Percentiles rank a stretch among this genome's conserved stretches.
These are phyloP conservation scores for Deroptyus accipitrinus DNA, from an alignment of 2,113 vertebrate genomes.

Conservation along the genomic window DNA sequence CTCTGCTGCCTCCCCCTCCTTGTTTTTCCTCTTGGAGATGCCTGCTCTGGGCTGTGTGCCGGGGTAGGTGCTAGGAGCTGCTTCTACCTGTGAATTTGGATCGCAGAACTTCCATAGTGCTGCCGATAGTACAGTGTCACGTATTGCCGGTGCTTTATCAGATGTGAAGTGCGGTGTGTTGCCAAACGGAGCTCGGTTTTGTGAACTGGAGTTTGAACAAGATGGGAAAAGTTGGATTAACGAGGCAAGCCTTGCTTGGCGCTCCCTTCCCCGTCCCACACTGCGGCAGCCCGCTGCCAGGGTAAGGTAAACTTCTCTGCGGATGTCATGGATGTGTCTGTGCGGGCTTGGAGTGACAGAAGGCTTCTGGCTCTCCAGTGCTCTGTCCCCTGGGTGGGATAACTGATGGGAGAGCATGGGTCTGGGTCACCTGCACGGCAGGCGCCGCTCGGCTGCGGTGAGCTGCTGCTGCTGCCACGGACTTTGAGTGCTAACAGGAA, in stretches of 20 bases:
- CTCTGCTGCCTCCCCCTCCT: neutral
- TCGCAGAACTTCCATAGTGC: fast-evolving
- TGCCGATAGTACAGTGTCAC: fast-evolving
- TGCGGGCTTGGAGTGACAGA: neutral
- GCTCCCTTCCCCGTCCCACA: neutral
- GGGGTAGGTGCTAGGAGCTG: neutral
- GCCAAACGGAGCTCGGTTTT: neutral
- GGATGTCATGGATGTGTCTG: neutral
- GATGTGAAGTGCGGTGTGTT: neutral
- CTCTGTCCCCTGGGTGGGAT: neutral
- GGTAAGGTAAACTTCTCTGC: neutral
- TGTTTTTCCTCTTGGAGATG: neutral
- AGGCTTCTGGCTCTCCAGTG: neutral
- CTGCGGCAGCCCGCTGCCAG: neutral
- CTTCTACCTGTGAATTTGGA: neutral
- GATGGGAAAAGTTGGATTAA: neutral
- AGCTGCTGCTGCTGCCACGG: neutral
- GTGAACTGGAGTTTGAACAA: neutral
- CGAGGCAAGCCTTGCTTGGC: neutral
- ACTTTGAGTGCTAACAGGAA: neutral
- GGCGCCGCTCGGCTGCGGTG: neutral
- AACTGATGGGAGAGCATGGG: neutral
- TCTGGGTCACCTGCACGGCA: neutral
- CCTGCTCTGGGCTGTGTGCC: neutral
- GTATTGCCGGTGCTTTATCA: neutral